Evolutionary conservation across 2,797 vertebrate species (phyloP).

Genomic region (Galaxias olidus): DNA sequence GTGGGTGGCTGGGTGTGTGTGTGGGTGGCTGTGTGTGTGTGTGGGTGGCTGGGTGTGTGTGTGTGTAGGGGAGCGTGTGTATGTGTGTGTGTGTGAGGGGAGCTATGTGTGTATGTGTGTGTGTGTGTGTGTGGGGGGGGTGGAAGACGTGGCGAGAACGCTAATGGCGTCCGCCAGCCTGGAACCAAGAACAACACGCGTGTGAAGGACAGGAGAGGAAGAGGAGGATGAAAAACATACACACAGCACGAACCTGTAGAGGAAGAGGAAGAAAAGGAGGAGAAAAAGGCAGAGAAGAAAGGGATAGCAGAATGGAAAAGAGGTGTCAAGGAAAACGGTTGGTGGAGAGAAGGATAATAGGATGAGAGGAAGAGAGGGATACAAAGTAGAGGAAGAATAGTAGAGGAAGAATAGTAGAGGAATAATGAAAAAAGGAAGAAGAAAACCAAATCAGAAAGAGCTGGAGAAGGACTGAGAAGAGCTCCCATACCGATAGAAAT

Average conservation of each 20-base stretch:
- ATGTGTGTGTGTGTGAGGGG: background rate
- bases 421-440: no score
- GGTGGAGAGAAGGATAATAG: background rate
- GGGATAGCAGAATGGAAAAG: no score
- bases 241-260: no score
- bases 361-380: constrained; percentile 4
- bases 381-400: constrained; percentile 16
- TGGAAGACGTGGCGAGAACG: constrained; percentile 63
- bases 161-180: constrained; percentile 60
- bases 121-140: constrained; percentile 28
- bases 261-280: no score
- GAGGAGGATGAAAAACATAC: constrained; percentile 9
- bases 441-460: no score
- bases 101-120: background rate
- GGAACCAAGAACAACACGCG: constrained; percentile 52
- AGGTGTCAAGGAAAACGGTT: background rate
- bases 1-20: constrained; percentile 10
- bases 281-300: no score
- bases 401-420: background rate
- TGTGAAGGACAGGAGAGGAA: constrained; percentile 58
- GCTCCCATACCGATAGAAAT: no score
- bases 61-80: no score
- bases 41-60: constrained; percentile 9
- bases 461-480: no score
- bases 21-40: background rate